Evolutionary conservation across 2,888 invertebrate genomes (phyloP), one percentile per base, ranked within the genome.

Genomic region (Sminthurides aquaticus): DNA sequence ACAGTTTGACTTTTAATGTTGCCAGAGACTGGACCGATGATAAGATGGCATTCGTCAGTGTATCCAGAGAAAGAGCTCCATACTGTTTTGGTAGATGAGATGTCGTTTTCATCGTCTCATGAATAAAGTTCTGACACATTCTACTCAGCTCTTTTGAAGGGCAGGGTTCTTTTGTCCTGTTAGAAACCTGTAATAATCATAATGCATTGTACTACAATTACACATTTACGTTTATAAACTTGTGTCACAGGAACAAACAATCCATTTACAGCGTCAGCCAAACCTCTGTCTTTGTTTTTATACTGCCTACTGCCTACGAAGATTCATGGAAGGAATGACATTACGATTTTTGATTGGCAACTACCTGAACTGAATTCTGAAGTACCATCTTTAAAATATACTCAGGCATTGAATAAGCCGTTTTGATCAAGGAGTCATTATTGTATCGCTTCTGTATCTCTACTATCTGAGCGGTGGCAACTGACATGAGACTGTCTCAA

Each of bases 61-160:
- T 75, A 70, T 90, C 90, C 70, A 90, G 80, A 49, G 87, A 87
- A 65, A 91, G 81, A 71, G 86, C 68, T 29, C 74, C 74, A 60
- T 68, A 74, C 43, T 71, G 67, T n/a, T 61, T 68, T n/a, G 67
- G 65, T 20, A 72, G 25, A 60, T 60, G 43, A 57, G 64, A 61
- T 55, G 62, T 55, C 43, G 58, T 62, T 49, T 66, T 65, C 43
- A 74, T 62, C 29, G 68, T 62, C n/a, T 70, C 67, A 29, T 60
- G 65, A 59, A 74, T 52, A 57, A 64, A 69, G 28, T 66, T 64
- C 64, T 74, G 74, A 49, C 67, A 67, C 64, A 67, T 55, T 57
- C 70, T 70, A 27, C 71, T 70, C 59, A 71, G 65, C 15, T 68
- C 62, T 57, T 73, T 73, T 26, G 67, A 62, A 63, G 69, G 70